phyloP scores from a whole-genome alignment of 2,888 invertebrate genomes.

The Eremobia ochroleuca region DNA sequence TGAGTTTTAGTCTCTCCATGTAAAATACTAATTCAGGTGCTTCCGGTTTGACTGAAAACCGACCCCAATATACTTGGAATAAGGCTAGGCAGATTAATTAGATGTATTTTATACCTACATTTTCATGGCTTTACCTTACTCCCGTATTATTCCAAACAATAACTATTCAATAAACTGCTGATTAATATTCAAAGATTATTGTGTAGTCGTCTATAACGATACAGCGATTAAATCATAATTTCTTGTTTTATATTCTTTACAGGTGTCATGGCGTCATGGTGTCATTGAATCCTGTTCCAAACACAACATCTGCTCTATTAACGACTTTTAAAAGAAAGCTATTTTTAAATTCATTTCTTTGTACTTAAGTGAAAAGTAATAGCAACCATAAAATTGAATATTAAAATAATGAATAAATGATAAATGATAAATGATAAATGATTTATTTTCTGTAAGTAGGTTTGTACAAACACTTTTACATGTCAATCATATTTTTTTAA shows the following conservation, averaged over 20 bases:
- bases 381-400: not conserved
- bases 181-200: conserved; percentile 22
- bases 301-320: conserved; percentile 43
- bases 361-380: conserved; percentile 8
- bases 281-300: conserved; percentile 28
- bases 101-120: not conserved
- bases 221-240: conserved; percentile 46
- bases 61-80: not conserved
- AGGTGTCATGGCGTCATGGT: conserved; percentile 53
- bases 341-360: conserved; percentile 2
- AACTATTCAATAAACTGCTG: not conserved
- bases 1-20: not conserved
- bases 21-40: not conserved
- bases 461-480: too few relatives aligned
- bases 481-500: too few relatives aligned
- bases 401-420: conserved; percentile 1
- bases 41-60: not conserved
- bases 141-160: not conserved
- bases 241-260: conserved; percentile 39
- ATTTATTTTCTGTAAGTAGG: too few relatives aligned
- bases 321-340: conserved; percentile 41
- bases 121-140: not conserved
- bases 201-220: conserved; percentile 12
- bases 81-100: not conserved
- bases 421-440: too few relatives aligned